These are phyloP conservation scores for Rotaria sp. DNA, from an alignment of 2,888 invertebrate genomes.

Conservation along the genomic window DNA sequence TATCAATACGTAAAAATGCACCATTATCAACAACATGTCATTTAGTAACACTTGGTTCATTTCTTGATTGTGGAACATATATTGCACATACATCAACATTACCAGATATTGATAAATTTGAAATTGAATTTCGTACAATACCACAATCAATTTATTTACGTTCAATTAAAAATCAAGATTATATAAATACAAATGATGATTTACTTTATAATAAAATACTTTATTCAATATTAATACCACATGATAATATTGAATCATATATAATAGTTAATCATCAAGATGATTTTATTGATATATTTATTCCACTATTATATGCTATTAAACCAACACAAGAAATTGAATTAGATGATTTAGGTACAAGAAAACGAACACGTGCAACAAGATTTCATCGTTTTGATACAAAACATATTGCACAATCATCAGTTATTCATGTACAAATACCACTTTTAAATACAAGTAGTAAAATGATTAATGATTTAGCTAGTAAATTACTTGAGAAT, in stretches of 20 bases:
- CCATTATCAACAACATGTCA: not conserved
- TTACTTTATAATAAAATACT: constrained; percentile 14
- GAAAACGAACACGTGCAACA: constrained; percentile 2
- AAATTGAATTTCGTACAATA: not conserved
- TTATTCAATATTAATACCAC: not conserved
- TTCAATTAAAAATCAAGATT: not conserved
- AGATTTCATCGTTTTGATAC: constrained; percentile 15
- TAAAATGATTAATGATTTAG: constrained; percentile 28
- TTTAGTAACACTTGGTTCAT: not conserved
- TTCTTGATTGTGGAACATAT: constrained; percentile 16
- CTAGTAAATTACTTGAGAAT: not conserved
- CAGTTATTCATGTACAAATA: constrained; percentile 15
- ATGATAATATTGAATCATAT: constrained; percentile 8
- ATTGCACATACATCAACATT: not conserved
- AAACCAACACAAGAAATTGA: constrained; percentile 12
- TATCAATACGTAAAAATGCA: not conserved
- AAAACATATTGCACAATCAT: not conserved
- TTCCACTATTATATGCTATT: not conserved
- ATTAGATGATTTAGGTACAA: constrained; percentile 25
- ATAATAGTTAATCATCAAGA: not conserved
- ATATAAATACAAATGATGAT: not conserved
- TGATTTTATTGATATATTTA: constrained; percentile 13
- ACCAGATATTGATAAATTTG: constrained; percentile 16
- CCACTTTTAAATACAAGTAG: not conserved
- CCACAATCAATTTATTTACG: constrained; percentile 19